Evolutionary conservation across 2,888 invertebrate genomes (phyloP).

Genomic region (Amaurobius ferox): DNA sequence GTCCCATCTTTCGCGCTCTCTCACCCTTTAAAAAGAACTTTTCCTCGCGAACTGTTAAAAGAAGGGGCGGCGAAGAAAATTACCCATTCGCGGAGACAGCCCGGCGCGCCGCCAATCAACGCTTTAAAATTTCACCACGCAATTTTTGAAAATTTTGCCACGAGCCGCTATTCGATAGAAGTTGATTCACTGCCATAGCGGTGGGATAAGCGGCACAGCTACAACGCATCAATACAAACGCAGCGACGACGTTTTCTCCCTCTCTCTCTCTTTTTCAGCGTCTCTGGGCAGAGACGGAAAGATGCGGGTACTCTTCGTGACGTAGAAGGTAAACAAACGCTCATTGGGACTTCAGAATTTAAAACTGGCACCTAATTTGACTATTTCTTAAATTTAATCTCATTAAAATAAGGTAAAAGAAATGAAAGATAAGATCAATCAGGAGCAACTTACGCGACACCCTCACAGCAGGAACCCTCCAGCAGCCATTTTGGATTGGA

Average conservation of each 20-base stretch:
- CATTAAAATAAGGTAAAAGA: slow-evolving; percentile 15
- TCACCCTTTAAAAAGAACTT: slow-evolving; percentile 41
- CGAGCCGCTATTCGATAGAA: slow-evolving; percentile 71
- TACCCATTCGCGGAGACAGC: slow-evolving; percentile 59
- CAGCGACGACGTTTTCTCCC: slow-evolving; percentile 22
- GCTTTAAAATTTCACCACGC: slow-evolving; percentile 71
- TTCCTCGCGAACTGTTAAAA: slow-evolving; percentile 27
- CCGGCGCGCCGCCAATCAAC: slow-evolving; percentile 68
- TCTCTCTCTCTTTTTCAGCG: slow-evolving; percentile 37
- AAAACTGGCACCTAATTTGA: neutral
- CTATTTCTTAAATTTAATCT: slow-evolving; percentile 31
- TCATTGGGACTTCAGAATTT: no score
- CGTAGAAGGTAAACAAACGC: slow-evolving; percentile 25
- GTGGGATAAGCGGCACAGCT: slow-evolving; percentile 31
- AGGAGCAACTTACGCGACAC: slow-evolving; percentile 72
- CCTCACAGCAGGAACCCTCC: slow-evolving; percentile 72
- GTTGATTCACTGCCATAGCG: slow-evolving; percentile 68
- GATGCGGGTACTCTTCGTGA: slow-evolving; percentile 43
- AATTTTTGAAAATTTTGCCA: slow-evolving; percentile 70
- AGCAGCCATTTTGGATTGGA: slow-evolving; percentile 73
- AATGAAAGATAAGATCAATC: slow-evolving; percentile 46
- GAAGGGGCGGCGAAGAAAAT: slow-evolving; percentile 27
- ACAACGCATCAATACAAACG: slow-evolving; percentile 50
- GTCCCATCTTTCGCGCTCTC: slow-evolving; percentile 36
- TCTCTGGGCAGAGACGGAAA: slow-evolving; percentile 36